Percentiles rank a stretch among this genome's conserved stretches.
phyloP scores from a whole-genome alignment of 2,888 invertebrate species.

The Drosophila leonis region DNA sequence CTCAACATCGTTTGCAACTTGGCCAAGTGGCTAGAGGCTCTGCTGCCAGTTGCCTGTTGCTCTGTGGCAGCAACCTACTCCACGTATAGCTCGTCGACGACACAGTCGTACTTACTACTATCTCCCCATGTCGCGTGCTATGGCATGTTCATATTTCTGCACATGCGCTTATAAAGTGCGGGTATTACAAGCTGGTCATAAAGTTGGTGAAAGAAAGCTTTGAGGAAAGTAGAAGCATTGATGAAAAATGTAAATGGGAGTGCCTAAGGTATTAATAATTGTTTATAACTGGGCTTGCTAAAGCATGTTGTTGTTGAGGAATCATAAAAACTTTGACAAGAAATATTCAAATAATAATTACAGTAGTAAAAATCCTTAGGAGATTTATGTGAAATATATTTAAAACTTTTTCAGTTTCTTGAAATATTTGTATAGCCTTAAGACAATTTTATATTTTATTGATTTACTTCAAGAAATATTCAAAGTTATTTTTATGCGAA shows the following conservation, averaged over 20 bases:
- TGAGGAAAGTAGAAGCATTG: not conserved
- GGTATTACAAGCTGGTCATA: not conserved
- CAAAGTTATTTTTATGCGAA: not conserved
- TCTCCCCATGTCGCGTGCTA: slow-evolving; percentile 77
- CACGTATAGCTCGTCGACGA: slow-evolving; percentile 5
- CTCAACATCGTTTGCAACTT: slow-evolving; percentile 21
- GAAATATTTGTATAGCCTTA: not conserved
- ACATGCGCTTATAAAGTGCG: slow-evolving; percentile 27
- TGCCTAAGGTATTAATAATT: not conserved
- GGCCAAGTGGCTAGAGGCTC: slow-evolving; percentile 71
- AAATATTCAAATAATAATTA: not conserved
- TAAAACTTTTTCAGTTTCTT: not conserved
- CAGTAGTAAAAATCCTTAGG: not conserved
- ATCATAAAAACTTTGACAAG: not conserved
- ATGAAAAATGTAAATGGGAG: not conserved
- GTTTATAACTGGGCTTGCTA: not conserved
- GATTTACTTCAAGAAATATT: not conserved
- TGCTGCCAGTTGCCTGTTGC: slow-evolving; percentile 28
- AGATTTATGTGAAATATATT: not conserved
- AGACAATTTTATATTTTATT: too few relatives aligned
- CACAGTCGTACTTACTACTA: slow-evolving; percentile 66
- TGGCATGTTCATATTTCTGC: slow-evolving; percentile 56
- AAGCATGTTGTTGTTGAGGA: not conserved
- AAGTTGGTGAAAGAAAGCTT: not conserved
- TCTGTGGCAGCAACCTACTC: slow-evolving; percentile 24